Conservation (phyloP, 2,113 vertebrate species). For the Lepisosteus osseus region DNA sequence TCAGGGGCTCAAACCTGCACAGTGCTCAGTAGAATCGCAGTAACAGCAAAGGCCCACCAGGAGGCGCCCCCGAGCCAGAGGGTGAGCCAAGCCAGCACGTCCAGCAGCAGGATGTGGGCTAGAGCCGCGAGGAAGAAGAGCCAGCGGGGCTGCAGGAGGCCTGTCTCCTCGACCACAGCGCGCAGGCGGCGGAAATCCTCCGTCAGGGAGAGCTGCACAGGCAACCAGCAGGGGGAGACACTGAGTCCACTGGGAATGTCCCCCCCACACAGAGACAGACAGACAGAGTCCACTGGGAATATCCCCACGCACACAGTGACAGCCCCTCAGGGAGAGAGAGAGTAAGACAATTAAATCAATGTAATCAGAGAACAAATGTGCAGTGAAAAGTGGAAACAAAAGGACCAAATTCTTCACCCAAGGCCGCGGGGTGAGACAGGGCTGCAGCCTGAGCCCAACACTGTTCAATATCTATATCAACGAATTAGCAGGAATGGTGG, state of each 20-base stretch:
- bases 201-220: constrained; percentile 54
- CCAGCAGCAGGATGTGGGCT: constrained; percentile 69
- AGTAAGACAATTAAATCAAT: background rate
- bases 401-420: no score
- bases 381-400: no score
- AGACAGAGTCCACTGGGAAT: no score
- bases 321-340: background rate
- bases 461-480: no score
- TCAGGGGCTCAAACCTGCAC: constrained; percentile 58
- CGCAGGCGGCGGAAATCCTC: constrained; percentile 71
- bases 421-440: no score
- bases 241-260: no score
- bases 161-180: constrained; percentile 59
- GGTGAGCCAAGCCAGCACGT: constrained; percentile 62
- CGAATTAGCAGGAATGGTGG: background rate
- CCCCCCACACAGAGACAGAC: no score
- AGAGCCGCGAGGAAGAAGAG: constrained; percentile 63
- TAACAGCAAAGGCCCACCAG: constrained; percentile 53
- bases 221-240: no score
- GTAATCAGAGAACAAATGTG: no score
- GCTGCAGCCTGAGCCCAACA: no score
- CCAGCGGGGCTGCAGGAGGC: constrained; percentile 59
- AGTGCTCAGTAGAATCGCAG: constrained; percentile 59
- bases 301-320: no score
- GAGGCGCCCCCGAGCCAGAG: constrained; percentile 68